Conservation (phyloP, 2,797 vertebrate genomes). For the Dicrostonyx torquatus region DNA sequence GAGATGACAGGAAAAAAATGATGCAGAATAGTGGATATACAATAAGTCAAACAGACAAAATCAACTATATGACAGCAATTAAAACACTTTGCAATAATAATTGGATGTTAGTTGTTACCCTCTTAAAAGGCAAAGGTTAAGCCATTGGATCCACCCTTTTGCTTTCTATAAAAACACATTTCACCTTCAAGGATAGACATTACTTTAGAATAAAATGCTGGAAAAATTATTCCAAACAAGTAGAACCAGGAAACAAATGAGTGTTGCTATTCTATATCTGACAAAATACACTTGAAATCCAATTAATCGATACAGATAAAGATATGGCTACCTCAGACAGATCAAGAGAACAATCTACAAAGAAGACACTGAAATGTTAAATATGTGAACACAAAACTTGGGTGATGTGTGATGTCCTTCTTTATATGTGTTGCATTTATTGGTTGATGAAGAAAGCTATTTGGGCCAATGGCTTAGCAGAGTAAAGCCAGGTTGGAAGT, state of each 20-base stretch:
- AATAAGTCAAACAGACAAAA: neutral
- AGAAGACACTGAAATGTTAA: neutral
- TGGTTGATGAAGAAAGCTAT: too few species aligned
- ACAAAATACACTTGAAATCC: neutral
- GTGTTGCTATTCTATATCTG: neutral
- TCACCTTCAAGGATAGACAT: neutral
- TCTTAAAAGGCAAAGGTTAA: neutral
- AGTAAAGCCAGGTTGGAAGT: too few species aligned
- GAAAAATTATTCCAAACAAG: neutral
- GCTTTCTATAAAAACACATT: neutral
- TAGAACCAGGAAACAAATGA: neutral
- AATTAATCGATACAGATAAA: too few species aligned
- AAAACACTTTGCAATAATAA: neutral
- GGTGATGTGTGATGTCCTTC: neutral
- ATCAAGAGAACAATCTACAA: neutral
- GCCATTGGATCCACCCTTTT: neutral
- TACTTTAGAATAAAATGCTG: neutral
- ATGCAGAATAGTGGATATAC: neutral
- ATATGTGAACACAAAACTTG: neutral
- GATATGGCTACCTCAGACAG: too few species aligned
- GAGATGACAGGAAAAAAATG: neutral
- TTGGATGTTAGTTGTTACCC: neutral
- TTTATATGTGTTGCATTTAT: too few species aligned
- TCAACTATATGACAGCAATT: neutral
- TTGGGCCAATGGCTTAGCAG: too few species aligned